Conservation (phyloP, 2,888 invertebrate genomes). For the Noctua janthe region DNA sequence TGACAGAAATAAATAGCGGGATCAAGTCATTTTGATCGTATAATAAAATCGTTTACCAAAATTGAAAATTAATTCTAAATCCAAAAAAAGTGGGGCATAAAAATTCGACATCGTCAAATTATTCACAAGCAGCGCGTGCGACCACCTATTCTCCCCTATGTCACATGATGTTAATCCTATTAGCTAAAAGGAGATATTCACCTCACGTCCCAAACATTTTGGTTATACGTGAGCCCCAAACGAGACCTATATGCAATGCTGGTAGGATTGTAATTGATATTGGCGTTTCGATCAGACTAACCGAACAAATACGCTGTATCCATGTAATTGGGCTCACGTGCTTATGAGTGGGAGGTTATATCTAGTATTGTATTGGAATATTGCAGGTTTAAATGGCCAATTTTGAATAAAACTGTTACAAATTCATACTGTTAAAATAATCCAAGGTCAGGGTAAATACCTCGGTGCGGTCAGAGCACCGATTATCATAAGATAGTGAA, state of each 20-base stretch:
- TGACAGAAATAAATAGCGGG: slow-evolving; percentile 19
- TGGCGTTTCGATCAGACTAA: slow-evolving; percentile 63
- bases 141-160: slow-evolving; percentile 56
- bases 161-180: slow-evolving; percentile 78
- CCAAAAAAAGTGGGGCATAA: slow-evolving; percentile 17
- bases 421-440: slow-evolving; percentile 4
- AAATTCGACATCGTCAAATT: slow-evolving; percentile 51
- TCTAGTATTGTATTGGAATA: slow-evolving; percentile 11
- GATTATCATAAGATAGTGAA: not conserved
- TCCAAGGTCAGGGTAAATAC: not conserved
- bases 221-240: slow-evolving; percentile 75
- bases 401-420: slow-evolving; percentile 12
- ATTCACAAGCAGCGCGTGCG: slow-evolving; percentile 52
- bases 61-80: slow-evolving; percentile 40
- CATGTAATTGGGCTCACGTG: slow-evolving; percentile 55
- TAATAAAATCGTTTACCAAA: slow-evolving; percentile 34
- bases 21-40: slow-evolving; percentile 37
- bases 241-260: slow-evolving; percentile 68
- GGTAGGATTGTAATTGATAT: slow-evolving; percentile 76
- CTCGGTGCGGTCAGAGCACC: fast-evolving
- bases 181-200: slow-evolving; percentile 72
- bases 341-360: slow-evolving; percentile 19
- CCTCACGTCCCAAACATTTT: slow-evolving; percentile 77
- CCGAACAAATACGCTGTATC: slow-evolving; percentile 54
- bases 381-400: slow-evolving; percentile 2